Conservation (phyloP, 2,797 vertebrate species). For the Halcyon badia region DNA sequence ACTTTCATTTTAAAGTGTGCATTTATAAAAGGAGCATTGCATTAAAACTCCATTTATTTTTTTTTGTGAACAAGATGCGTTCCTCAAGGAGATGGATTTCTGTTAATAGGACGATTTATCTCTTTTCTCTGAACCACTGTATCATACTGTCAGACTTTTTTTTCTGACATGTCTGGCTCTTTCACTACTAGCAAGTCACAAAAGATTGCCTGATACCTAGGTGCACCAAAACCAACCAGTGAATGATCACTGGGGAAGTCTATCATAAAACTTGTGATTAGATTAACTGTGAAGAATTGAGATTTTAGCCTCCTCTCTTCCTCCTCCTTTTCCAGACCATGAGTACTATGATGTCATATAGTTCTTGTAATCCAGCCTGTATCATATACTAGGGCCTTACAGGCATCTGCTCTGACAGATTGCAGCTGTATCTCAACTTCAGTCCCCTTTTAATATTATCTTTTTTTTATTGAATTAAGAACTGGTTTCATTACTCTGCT, state of each 20-base stretch:
- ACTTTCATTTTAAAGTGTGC: background rate
- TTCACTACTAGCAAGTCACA: background rate
- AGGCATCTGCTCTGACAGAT: background rate
- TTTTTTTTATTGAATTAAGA: conserved; percentile 1
- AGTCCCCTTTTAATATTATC: background rate
- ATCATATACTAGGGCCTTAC: background rate
- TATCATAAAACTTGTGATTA: background rate
- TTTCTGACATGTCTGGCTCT: background rate
- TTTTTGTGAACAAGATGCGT: background rate
- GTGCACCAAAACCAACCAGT: background rate
- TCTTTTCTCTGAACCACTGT: background rate
- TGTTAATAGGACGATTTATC: background rate
- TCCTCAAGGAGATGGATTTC: background rate
- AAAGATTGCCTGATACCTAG: background rate
- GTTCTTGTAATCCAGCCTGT: background rate
- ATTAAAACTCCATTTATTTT: background rate
- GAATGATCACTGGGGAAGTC: background rate
- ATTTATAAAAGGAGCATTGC: background rate
- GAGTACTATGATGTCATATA: fast-evolving
- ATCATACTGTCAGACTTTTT: background rate
- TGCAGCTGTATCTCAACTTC: background rate
- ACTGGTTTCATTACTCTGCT: background rate
- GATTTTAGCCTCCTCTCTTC: background rate
- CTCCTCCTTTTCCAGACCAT: background rate
- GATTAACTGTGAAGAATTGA: background rate